Base-by-base conservation (phyloP, 2,888 invertebrate genomes). In the Amphipoea oculea region DNA sequence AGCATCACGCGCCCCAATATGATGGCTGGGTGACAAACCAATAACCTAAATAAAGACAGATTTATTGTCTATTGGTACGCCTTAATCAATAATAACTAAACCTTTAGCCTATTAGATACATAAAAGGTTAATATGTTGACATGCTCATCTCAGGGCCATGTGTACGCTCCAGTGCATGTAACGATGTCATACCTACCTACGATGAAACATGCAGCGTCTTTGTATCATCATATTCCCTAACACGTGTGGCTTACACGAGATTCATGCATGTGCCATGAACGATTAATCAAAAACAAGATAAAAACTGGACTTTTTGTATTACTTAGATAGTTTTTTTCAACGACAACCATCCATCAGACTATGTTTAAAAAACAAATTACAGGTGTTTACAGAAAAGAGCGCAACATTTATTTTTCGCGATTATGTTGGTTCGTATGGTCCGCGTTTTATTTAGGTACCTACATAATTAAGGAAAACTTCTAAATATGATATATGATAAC, bases 1-100 rank as follows among this genome's bases (percentile, higher is more conserved):
- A 71, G 78, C 29, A 76, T 72, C 81, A 84, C 85, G 85, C 84
- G 81, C 73, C 79, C 82, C 57, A 82, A 62, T 83, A 83, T 73
- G 74, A 81, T 70, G 71, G 68, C 40, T 67, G 85, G 85, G 78
- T 84, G 84, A 86, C 66, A 57, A 82, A 79, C 69, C 42, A 86
- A 87, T 89, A 88, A 86, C 85, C 82, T 76, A 75, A 71, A 66
- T 73, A 74, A 42, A 29, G 14, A n/a, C 40, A 51, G 23, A 68
- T 36, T 36, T 29, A 62, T 6, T 29, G 29, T n/a, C 48, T 69
- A 12, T 65, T 29, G 12, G 7, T 45, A 40, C 12, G 29, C 9
- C 9, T 51, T 62, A n/a, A 4, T 48, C 14, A 29, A 23, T 9
- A 63, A 40, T 70, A 48, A 57, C 29, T 48, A 48, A 40, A 14